Base-by-base conservation (phyloP, 1,140 invertebrate species). In the Drosophila virilis region DNA sequence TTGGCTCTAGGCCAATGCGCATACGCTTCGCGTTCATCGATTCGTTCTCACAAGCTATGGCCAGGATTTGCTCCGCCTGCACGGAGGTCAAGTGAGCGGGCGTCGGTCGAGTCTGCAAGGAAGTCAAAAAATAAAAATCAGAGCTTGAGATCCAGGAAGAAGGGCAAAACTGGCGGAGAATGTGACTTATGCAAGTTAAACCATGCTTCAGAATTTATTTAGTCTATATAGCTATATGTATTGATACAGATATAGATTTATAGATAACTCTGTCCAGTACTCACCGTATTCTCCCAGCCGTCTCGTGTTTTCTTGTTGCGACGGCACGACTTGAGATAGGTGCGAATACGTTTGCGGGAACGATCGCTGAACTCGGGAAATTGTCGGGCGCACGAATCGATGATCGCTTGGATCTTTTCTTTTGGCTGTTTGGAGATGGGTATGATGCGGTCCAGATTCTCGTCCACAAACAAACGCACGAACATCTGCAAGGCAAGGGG, bases 351-450 rank as follows among this genome's bases (percentile, higher is more conserved):
- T 93, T 99, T 99, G 72, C 98, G 94, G 48, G 98, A 97, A 62
- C 98, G 94, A 92, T 98, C 97, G 42, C 97, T 97, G 92, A 98
- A 99, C 94, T 99, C 98, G 45, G 98, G 98, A 92, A 99, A 99
- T 93, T 99, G 98, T 79, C 98, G 94, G 65, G 97, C 97, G 93
- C 98, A 99, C 6, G 98, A 98, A 91, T 99, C 98, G 79, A 99
- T 98, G 90, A 99, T 99, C 8, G 98, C 98, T 92, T 99, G 98
- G 74, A 99, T 98, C 94, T 99, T 99, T 92, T 99, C 98, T 92
- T 99, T 99, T 5, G 98, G 98, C 93, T 99, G 98, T 92, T 98
- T 98, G 33, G 97, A 98, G 88, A 99, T 99, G 55, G 98, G 98
- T 69, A 99, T 97, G 93, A 98, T 98, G 86, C 98, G 95, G 91